A percentile compares a stretch with the other conserved stretches of the same genome.
Conservation (phyloP, 2,888 invertebrate genomes). For the Netelia fuscicornis region DNA sequence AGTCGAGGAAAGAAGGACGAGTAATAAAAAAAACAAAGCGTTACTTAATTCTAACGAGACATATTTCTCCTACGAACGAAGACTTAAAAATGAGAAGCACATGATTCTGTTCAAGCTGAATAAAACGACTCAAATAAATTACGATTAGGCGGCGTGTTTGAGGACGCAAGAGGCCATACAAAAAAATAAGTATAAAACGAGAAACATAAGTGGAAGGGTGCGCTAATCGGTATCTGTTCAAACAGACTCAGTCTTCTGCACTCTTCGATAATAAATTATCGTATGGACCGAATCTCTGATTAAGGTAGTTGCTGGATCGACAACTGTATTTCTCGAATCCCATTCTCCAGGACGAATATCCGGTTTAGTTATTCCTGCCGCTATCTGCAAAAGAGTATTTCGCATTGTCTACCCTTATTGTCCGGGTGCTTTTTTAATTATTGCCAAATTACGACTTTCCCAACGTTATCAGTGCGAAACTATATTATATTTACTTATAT, state of each 20-base stretch:
- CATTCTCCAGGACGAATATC: conserved; percentile 65
- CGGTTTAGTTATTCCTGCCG: conserved; percentile 65
- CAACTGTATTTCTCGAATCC: conserved; percentile 73
- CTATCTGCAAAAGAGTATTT: conserved; percentile 68
- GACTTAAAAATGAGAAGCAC: neutral
- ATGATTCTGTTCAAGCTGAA: conserved; percentile 15
- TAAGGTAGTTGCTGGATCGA: conserved; percentile 73
- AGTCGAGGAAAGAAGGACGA: neutral
- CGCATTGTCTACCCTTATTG: conserved; percentile 45
- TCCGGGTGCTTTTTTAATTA: neutral
- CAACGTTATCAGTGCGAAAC: conserved; percentile 3
- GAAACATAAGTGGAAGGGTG: neutral
- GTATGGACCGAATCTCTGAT: conserved; percentile 71
- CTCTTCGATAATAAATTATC: conserved; percentile 69
- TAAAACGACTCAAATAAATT: conserved; percentile 30
- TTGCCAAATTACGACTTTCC: conserved; percentile 8
- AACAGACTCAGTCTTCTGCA: conserved; percentile 66
- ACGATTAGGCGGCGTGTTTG: neutral
- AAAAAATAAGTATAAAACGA: conserved; percentile 9
- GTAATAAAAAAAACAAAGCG: conserved; percentile 8
- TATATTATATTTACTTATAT: neutral
- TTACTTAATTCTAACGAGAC: neutral
- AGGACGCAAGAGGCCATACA: neutral
- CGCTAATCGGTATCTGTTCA: conserved; percentile 45
- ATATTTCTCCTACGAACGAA: conserved; percentile 20